These are phyloP conservation scores for Drosophila kanapiae DNA, from an alignment of 1,140 invertebrate genomes.

Conservation along the genomic window DNA sequence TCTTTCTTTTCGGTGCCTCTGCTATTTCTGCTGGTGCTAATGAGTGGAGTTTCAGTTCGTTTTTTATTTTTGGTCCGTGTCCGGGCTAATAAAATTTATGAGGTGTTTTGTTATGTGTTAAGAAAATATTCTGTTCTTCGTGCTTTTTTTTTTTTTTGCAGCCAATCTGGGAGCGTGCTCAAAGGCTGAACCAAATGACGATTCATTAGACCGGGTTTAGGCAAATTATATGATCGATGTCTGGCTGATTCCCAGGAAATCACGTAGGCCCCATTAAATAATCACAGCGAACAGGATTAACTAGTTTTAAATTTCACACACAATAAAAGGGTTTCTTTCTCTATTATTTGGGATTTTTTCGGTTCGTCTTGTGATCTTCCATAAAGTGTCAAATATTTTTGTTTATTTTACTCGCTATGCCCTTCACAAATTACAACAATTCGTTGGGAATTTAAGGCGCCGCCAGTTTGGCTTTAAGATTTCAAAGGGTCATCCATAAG, in stretches of 20 bases:
- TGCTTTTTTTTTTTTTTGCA: conserved; percentile 14
- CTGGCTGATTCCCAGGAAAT: conserved; percentile 55
- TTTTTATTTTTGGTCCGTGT: conserved; percentile 24
- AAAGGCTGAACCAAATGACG: conserved; percentile 28
- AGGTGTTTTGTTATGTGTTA: conserved; percentile 80
- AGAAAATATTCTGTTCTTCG: conserved; percentile 41
- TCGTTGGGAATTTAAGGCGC: conserved; percentile 45
- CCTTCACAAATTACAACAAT: conserved; percentile 72
- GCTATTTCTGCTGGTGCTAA: conserved; percentile 52
- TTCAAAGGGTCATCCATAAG: conserved; percentile 20
- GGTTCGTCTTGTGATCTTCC: conserved; percentile 12
- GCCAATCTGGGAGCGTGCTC: conserved; percentile 50
- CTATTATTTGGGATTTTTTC: conserved; percentile 6
- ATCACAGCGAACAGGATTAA: conserved; percentile 63
- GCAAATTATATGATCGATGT: conserved; percentile 79
- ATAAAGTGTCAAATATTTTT: conserved; percentile 76
- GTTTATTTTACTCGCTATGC: conserved; percentile 53
- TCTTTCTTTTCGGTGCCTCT: conserved; percentile 18
- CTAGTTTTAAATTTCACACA: conserved; percentile 67
- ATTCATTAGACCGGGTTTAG: conserved; percentile 65
- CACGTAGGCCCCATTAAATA: conserved; percentile 60
- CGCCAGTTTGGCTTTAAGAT: conserved; percentile 18
- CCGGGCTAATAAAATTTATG: conserved; percentile 74
- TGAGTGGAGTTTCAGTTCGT: conserved; percentile 57
- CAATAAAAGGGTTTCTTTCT: conserved; percentile 21